phyloP scores from a whole-genome alignment of 2,113 vertebrate species.

The Neotragus pygmaeus region DNA sequence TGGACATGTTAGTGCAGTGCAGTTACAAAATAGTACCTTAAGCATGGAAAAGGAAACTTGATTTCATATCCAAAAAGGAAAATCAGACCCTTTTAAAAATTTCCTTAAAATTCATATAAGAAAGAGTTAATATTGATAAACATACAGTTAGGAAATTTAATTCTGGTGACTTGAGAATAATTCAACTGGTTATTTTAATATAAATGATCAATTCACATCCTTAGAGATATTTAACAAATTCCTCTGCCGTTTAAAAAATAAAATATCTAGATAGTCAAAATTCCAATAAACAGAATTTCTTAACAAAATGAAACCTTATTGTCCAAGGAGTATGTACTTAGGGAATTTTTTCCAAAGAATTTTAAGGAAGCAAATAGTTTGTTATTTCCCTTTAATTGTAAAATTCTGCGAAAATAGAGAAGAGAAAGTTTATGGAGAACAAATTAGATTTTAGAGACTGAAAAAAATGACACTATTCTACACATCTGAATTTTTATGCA shows the following conservation, averaged over 20 bases:
- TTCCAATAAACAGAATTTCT: conserved; percentile 18
- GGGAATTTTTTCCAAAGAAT: not conserved
- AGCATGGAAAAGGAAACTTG: not conserved
- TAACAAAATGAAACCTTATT: not conserved
- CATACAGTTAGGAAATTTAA: not conserved
- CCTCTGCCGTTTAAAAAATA: conserved; percentile 7
- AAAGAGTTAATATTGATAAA: not conserved
- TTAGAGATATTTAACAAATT: not conserved
- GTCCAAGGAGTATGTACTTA: not conserved
- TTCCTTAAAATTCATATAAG: not conserved
- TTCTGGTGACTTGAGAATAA: conserved; percentile 4
- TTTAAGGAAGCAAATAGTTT: conserved; percentile 27
- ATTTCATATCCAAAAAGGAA: not conserved
- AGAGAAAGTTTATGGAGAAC: not conserved
- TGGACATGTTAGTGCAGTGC: not conserved
- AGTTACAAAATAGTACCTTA: not conserved
- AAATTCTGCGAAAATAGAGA: conserved; percentile 38
- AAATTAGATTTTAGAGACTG: not conserved
- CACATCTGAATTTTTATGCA: not conserved
- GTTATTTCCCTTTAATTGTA: conserved; percentile 35
- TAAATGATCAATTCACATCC: not conserved
- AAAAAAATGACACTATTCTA: conserved; percentile 27
- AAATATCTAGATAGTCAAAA: conserved; percentile 24
- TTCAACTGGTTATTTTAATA: not conserved
- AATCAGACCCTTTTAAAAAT: not conserved